Evolutionary conservation across 2,888 invertebrate genomes (phyloP), one percentile per base, ranked within the genome.

Genomic region (Pantelozetes paolii): DNA sequence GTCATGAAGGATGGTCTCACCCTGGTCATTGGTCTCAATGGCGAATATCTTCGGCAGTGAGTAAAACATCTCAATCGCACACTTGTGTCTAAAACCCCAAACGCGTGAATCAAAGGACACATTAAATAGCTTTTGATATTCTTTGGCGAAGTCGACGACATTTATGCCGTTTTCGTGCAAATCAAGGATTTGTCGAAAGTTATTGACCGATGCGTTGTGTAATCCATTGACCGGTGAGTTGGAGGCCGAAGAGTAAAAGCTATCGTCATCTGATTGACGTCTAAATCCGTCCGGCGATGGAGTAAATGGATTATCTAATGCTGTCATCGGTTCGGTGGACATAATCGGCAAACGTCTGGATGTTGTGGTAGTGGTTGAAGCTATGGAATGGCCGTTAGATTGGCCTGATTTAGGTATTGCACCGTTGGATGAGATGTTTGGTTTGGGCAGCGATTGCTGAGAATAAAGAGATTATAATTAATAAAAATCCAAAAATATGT

Each of bases 41-140:
- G 67, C 40, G 20, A 67, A 67, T 9, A 67, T 23, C 2, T 20
- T 8, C 1, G 40, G 20, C 36, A 67, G 15, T 23, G 42, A 20
- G 42, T 40, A 8, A 13, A 67, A 67, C 23, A 67, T n/a, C 23
- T 67, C 67, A 40, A 67, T 67, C 20, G 42, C 1, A 2, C 23
- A 23, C 20, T 23, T 13, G 18, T n/a, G n/a, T n/a, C n/a, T n/a
- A n/a, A 23, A 67, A 11, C 67, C 67, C 67, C 67, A 67, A 42
- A 40, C 42, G 1, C 42, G n/a, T 3, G 67, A 23, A 40, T 42
- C 40, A n/a, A 67, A 67, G 5, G 3, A 9, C 23, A 6, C 2
- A 1, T 42, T 42, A 23, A 67, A 67, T 1, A 42, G 18, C 20
- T 67, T 67, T 11, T 67, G 42, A 5, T 42, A 67, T 23, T 40